phyloP scores from a whole-genome alignment of 2,888 invertebrate species.

The Leucania comma region DNA sequence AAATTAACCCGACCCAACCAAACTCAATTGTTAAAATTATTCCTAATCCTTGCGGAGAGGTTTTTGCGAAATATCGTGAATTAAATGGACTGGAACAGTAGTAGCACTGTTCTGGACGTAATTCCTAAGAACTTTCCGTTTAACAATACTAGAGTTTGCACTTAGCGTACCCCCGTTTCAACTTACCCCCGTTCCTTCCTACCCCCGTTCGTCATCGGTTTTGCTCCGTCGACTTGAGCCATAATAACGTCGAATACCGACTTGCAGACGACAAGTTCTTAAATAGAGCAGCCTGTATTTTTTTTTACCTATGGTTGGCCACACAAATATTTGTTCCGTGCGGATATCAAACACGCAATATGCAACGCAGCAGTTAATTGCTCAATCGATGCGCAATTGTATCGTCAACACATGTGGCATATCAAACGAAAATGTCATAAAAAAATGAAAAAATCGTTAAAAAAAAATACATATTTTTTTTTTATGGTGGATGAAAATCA shows the following conservation, averaged over 20 bases:
- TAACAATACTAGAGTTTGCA: slow-evolving; percentile 77
- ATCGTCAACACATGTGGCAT: too few relatives aligned
- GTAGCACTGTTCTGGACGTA: slow-evolving; percentile 47
- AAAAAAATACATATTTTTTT: too few relatives aligned
- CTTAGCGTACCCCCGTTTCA: slow-evolving; percentile 68
- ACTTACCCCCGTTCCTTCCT: slow-evolving; percentile 34
- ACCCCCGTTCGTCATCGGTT: slow-evolving; percentile 35
- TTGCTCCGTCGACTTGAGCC: slow-evolving; percentile 40
- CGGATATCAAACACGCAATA: too few relatives aligned
- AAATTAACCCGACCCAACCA: slow-evolving; percentile 37
- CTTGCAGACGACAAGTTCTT: slow-evolving; percentile 57
- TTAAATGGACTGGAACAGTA: slow-evolving; percentile 34
- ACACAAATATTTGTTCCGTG: too few relatives aligned
- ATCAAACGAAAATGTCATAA: too few relatives aligned
- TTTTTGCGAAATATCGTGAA: slow-evolving; percentile 39
- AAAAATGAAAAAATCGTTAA: too few relatives aligned
- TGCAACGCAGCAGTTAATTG: too few relatives aligned
- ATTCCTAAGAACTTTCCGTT: slow-evolving; percentile 71
- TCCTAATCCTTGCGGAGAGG: slow-evolving; percentile 22
- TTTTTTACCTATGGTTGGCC: slow-evolving; percentile 4
- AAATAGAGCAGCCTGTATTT: slow-evolving; percentile 59
- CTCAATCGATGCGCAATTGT: too few relatives aligned
- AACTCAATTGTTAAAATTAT: slow-evolving; percentile 42
- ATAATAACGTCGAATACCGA: slow-evolving; percentile 48
- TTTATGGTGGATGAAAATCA: too few relatives aligned